Conservation (phyloP, 2,113 vertebrate species). For the Theropithecus gelada region DNA sequence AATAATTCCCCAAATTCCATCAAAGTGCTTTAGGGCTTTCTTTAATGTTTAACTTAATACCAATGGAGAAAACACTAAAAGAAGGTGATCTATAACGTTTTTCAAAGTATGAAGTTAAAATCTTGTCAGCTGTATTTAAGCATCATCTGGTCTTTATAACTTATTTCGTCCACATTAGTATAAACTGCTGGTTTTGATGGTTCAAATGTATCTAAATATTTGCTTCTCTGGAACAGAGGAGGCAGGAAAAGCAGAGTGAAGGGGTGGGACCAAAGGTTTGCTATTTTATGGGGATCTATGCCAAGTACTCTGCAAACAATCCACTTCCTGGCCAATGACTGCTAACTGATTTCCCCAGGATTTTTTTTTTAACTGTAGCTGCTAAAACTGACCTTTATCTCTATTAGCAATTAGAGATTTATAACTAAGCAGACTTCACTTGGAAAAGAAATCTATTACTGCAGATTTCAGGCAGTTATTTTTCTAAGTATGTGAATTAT, state of each 20-base stretch:
- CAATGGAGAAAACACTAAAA: background rate
- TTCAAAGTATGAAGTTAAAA: background rate
- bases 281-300: background rate
- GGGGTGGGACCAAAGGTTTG: background rate
- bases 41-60: background rate
- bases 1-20: slow-evolving; percentile 20
- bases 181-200: slow-evolving; percentile 4
- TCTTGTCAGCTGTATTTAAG: background rate
- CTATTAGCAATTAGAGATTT: slow-evolving; percentile 46
- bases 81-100: background rate
- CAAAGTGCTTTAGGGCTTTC: slow-evolving; percentile 17
- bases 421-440: slow-evolving; percentile 28
- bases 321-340: slow-evolving; percentile 52
- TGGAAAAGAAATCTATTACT: slow-evolving; percentile 17
- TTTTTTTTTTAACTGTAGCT: background rate
- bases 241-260: background rate
- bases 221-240: slow-evolving; percentile 34
- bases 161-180: slow-evolving; percentile 10
- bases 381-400: slow-evolving; percentile 32
- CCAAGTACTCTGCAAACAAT: slow-evolving; percentile 55
- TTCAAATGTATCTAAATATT: slow-evolving; percentile 40
- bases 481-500: slow-evolving; percentile 25
- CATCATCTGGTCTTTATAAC: slow-evolving; percentile 5
- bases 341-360: slow-evolving; percentile 14
- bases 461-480: background rate